A percentile compares a stretch with the other conserved stretches of the same genome.
phyloP scores from a whole-genome alignment of 2,888 invertebrate genomes.

The Nezara viridula region DNA sequence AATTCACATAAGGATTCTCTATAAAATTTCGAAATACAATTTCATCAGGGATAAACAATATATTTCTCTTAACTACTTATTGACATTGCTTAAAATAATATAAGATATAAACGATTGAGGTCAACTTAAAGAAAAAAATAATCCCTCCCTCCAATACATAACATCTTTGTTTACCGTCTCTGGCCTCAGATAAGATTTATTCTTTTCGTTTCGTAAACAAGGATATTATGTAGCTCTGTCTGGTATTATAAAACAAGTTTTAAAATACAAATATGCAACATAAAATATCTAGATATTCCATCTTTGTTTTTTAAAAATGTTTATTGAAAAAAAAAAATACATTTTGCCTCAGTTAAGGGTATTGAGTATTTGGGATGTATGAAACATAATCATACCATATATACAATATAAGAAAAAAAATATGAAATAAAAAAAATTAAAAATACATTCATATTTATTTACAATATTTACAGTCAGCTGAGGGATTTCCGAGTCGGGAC shows the following conservation, averaged over 20 bases:
- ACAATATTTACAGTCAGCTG: too few species aligned
- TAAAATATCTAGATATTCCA: too few species aligned
- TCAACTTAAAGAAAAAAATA: slow-evolving; percentile 13
- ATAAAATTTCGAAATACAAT: not conserved
- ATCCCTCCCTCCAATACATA: not conserved
- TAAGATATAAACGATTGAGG: not conserved
- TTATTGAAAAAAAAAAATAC: too few species aligned
- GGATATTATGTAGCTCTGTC: not conserved
- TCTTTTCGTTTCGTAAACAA: slow-evolving; percentile 13
- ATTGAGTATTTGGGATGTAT: too few species aligned
- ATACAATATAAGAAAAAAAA: too few species aligned
- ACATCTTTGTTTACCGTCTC: not conserved
- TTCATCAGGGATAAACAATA: not conserved
- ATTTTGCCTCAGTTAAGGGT: too few species aligned
- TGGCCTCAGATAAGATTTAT: not conserved
- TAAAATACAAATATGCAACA: not conserved
- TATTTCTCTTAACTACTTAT: not conserved
- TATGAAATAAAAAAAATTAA: too few species aligned
- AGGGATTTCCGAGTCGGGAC: too few species aligned
- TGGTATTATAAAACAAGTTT: not conserved
- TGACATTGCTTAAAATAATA: not conserved
- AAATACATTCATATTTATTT: too few species aligned
- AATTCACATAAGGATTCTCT: too few species aligned
- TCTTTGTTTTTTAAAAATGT: too few species aligned
- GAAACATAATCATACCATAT: too few species aligned